Evolutionary conservation across 1,140 invertebrate genomes (phyloP).

Genomic region (Melanaphis sacchari): DNA sequence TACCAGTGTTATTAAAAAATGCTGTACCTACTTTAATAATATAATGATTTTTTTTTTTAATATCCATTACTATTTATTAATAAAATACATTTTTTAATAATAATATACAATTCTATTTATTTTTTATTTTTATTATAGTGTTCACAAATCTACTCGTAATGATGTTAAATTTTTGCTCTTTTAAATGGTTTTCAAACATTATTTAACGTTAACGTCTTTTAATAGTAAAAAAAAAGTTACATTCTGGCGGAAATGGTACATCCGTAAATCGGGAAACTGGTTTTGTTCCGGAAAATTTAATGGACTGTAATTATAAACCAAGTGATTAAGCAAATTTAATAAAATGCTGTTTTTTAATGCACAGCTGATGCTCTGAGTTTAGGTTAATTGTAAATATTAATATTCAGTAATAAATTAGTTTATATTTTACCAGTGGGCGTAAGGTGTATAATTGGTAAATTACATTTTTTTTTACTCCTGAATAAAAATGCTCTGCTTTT

Average conservation of each 20-base stretch:
- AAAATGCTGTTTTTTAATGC: neutral
- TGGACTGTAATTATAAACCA: neutral
- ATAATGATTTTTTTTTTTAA: too few species aligned
- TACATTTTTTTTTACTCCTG: neutral
- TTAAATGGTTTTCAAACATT: too few species aligned
- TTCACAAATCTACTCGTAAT: neutral
- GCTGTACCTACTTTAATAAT: too few species aligned
- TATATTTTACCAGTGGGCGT: neutral
- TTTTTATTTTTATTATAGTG: neutral
- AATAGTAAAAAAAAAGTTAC: neutral
- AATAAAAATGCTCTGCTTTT: neutral
- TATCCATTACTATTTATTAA: too few species aligned
- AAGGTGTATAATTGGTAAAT: neutral
- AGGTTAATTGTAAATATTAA: constrained; percentile 50
- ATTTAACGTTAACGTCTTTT: too few species aligned
- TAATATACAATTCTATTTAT: too few species aligned
- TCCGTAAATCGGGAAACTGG: neutral
- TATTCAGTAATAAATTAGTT: constrained; percentile 49
- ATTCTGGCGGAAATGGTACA: neutral
- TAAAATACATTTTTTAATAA: too few species aligned
- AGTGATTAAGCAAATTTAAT: neutral
- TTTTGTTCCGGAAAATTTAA: neutral
- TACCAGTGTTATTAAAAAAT: neutral
- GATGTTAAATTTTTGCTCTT: neutral
- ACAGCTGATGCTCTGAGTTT: neutral